Evolutionary conservation across 2,888 invertebrate genomes (phyloP).

Genomic region (Caenorhabditis wallacei): DNA sequence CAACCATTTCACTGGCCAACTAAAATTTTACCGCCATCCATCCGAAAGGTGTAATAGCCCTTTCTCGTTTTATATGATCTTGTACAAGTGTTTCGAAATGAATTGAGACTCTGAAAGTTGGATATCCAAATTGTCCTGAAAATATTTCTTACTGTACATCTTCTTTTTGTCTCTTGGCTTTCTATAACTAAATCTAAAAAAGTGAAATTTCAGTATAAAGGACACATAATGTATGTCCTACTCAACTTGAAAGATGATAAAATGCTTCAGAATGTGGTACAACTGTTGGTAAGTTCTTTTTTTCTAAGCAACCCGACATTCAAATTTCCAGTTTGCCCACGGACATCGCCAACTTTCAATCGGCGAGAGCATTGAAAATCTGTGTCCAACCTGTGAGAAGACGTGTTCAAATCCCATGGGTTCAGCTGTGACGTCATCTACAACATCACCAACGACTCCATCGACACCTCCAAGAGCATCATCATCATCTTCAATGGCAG

Average conservation of each 20-base stretch:
- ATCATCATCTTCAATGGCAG: conserved; percentile 18
- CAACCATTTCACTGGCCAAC: conserved; percentile 9
- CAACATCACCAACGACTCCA: conserved; percentile 20
- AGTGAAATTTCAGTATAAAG: conserved; percentile 18
- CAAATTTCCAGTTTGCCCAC: conserved; percentile 60
- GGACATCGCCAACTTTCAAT: conserved; percentile 66
- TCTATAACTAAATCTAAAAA: not conserved
- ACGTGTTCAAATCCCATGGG: conserved; percentile 3
- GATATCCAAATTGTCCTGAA: no score
- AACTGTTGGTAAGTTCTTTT: conserved; percentile 49
- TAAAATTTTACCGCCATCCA: not conserved
- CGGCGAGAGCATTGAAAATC: conserved; percentile 60
- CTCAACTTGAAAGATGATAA: conserved; percentile 66
- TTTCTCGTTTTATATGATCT: not conserved
- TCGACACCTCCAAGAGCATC: conserved; percentile 14
- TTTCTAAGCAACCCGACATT: no score
- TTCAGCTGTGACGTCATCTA: conserved; percentile 34
- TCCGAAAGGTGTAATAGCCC: not conserved
- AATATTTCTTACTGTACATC: no score
- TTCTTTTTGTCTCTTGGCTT: not conserved
- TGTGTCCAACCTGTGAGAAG: conserved; percentile 64
- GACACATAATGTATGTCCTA: conserved; percentile 61
- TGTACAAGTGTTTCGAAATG: no score
- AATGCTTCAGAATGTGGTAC: conserved; percentile 63
- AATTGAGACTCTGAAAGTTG: not conserved